Conservation (phyloP, 2,113 vertebrate species). For the Gasterosteus aculeatus region DNA sequence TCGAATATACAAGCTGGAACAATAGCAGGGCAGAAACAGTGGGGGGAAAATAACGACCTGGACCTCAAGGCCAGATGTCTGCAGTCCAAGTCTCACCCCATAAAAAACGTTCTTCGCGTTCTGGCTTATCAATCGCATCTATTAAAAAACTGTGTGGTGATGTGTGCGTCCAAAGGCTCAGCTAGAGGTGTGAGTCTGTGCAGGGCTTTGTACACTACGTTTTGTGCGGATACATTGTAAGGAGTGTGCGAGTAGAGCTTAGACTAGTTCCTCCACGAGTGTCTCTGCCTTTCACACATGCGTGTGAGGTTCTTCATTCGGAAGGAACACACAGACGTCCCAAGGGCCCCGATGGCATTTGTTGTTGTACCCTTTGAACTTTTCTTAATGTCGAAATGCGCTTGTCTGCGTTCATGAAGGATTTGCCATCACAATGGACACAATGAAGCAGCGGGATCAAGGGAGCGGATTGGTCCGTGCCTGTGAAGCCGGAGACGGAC, state of each 20-base stretch:
- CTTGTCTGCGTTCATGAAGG: constrained; percentile 20
- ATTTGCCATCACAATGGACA: constrained; percentile 31
- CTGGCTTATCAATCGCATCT: constrained; percentile 61
- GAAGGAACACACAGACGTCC: constrained; percentile 44
- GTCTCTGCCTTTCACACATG: constrained; percentile 3
- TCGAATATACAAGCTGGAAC: constrained; percentile 65
- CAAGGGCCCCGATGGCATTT: constrained; percentile 23
- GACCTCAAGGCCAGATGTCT: constrained; percentile 68
- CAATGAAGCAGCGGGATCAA: constrained; percentile 55
- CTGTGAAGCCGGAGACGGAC: constrained; percentile 42
- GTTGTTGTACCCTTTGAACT: constrained; percentile 55
- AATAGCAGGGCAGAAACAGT: constrained; percentile 56
- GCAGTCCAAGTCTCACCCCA: constrained; percentile 68
- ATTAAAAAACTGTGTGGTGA: constrained; percentile 41
- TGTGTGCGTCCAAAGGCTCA: constrained; percentile 6
- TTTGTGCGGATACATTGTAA: constrained; percentile 12
- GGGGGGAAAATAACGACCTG: constrained; percentile 62
- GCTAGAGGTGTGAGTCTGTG: constrained; percentile 13
- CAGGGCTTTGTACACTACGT: constrained; percentile 4
- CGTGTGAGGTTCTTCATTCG: constrained; percentile 45
- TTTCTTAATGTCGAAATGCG: not conserved
- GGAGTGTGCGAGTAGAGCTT: constrained; percentile 14
- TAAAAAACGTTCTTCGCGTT: constrained; percentile 66
- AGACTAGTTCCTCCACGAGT: not conserved
- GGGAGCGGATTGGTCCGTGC: constrained; percentile 23